phyloP scores from a whole-genome alignment of 2,113 vertebrate species.

The Monopterus albus region DNA sequence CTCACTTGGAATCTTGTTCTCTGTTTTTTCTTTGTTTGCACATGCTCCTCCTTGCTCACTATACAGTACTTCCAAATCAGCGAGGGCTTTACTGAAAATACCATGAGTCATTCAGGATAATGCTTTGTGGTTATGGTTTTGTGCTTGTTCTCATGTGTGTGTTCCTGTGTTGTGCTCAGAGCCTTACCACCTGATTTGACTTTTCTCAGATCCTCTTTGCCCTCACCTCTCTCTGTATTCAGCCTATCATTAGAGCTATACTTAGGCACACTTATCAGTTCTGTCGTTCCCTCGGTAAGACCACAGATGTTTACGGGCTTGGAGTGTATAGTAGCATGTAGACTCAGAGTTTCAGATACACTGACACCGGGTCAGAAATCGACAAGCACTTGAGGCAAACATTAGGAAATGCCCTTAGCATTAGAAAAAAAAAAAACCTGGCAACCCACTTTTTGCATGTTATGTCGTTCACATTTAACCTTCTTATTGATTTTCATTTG shows the following conservation, averaged over 20 bases:
- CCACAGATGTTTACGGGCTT: conserved; percentile 58
- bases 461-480: no score
- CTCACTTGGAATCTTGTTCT: background rate
- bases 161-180: conserved; percentile 11
- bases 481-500: no score
- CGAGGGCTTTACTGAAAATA: background rate
- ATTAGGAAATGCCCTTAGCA: no score
- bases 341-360: conserved; percentile 27
- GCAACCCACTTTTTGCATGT: no score
- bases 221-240: conserved; percentile 46
- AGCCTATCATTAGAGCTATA: conserved; percentile 68
- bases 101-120: background rate
- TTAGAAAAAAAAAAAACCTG: no score
- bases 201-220: conserved; percentile 61
- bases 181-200: conserved; percentile 31
- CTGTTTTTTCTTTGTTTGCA: background rate
- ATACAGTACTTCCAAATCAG: background rate
- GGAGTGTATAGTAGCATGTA: background rate
- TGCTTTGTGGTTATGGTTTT: background rate
- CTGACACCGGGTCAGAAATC: conserved; percentile 5
- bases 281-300: conserved; percentile 46
- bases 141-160: conserved; percentile 9
- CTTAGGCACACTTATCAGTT: conserved; percentile 69
- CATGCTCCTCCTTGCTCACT: background rate
- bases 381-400: no score